Conservation (phyloP, 2,797 vertebrate species). For the Monodelphis domestica region DNA sequence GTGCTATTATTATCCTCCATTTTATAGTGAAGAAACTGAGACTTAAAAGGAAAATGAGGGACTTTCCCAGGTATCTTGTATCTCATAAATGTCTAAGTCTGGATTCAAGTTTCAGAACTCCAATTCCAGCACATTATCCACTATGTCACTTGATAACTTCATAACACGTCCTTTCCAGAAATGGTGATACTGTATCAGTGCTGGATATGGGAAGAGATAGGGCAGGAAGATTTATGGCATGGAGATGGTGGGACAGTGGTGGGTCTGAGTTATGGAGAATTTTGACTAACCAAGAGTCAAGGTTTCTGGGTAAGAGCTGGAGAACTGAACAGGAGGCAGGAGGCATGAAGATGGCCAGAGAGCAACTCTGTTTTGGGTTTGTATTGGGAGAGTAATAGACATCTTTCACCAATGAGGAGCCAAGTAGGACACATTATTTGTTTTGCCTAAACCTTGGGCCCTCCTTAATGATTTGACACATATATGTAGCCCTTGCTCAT, state of each 20-base stretch:
- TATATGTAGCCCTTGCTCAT: neutral
- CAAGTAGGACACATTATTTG: neutral
- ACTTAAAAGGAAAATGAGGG: neutral
- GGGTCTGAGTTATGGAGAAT: neutral
- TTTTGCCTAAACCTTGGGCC: neutral
- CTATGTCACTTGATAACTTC: neutral
- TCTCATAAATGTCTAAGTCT: neutral
- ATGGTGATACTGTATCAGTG: neutral
- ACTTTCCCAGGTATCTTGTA: neutral
- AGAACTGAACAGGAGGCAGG: neutral
- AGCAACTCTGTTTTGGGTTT: neutral
- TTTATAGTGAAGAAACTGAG: neutral
- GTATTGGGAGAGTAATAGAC: neutral
- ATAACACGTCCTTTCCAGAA: neutral
- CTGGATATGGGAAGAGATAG: neutral
- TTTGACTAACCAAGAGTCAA: neutral
- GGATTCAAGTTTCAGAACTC: neutral
- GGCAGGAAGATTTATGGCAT: neutral
- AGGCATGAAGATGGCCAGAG: neutral
- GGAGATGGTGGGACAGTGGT: neutral
- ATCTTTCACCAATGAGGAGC: neutral
- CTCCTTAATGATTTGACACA: neutral
- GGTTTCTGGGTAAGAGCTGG: neutral
- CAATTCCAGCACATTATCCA: neutral
- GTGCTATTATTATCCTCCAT: neutral